Conservation (phyloP, 2,888 invertebrate species). For the Boloria selene region DNA sequence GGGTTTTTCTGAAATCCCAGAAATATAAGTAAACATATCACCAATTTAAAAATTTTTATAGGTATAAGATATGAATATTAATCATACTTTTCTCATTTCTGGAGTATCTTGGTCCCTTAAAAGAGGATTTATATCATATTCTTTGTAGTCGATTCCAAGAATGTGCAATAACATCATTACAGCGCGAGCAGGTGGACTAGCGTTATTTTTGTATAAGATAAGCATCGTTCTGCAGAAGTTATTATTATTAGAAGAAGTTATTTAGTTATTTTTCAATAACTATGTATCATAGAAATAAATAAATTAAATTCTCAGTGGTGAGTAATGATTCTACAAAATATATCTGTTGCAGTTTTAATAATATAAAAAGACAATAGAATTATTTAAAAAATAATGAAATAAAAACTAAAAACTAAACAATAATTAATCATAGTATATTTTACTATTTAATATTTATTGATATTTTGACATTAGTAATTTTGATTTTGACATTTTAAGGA, state of each 20-base stretch:
- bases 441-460: too few relatives aligned
- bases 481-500: too few relatives aligned
- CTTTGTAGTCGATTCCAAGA: constrained; percentile 55
- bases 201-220: constrained; percentile 57
- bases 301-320: too few relatives aligned
- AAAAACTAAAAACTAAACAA: too few relatives aligned
- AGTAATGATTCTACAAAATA: too few relatives aligned
- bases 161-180: constrained; percentile 67
- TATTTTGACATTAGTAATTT: too few relatives aligned
- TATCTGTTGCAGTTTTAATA: too few relatives aligned
- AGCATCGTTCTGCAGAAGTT: constrained; percentile 40
- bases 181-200: constrained; percentile 69
- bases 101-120: constrained; percentile 65
- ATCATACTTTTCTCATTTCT: constrained; percentile 58
- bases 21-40: not conserved
- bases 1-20: constrained; percentile 69
- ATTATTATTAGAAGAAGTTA: too few relatives aligned
- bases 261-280: not conserved
- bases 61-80: not conserved
- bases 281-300: not conserved
- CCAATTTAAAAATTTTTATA: not conserved
- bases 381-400: too few relatives aligned
- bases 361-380: too few relatives aligned
- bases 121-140: constrained; percentile 60
- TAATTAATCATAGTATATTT: too few relatives aligned